Conservation (phyloP, 2,113 vertebrate genomes). For the Haplotaxodon microlepis region DNA sequence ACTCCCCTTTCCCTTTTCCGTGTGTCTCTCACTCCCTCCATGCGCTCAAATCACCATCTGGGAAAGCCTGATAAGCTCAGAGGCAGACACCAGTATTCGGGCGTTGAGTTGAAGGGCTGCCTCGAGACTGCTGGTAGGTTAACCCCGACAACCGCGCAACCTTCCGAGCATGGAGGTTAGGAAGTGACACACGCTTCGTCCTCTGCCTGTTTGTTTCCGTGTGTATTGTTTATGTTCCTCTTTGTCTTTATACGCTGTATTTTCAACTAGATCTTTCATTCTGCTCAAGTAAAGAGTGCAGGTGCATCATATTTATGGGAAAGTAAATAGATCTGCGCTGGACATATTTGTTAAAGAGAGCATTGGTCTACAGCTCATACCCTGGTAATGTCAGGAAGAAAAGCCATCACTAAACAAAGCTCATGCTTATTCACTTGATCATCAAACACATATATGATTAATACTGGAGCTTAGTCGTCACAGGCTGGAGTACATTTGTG, state of each 20-base stretch:
- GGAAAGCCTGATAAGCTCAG: constrained; percentile 63
- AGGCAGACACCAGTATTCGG: constrained; percentile 51
- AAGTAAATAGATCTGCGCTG: background rate
- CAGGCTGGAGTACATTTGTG: background rate
- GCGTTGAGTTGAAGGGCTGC: constrained; percentile 44
- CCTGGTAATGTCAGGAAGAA: background rate
- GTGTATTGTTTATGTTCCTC: background rate
- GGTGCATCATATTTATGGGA: background rate
- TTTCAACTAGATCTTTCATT: background rate
- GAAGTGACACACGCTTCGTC: background rate
- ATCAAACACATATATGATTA: constrained; percentile 51
- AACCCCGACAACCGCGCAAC: constrained; percentile 4
- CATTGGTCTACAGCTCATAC: constrained; percentile 20
- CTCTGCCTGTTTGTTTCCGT: background rate
- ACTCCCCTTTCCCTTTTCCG: constrained; percentile 9
- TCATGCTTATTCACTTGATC: constrained; percentile 59
- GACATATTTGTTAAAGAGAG: constrained; percentile 23
- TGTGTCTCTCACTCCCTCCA: constrained; percentile 26
- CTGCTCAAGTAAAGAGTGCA: background rate
- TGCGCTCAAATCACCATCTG: constrained; percentile 60
- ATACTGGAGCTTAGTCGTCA: constrained; percentile 25
- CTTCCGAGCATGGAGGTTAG: constrained; percentile 18
- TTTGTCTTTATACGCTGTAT: background rate
- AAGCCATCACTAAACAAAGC: constrained; percentile 55
- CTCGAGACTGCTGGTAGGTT: constrained; percentile 36